Evolutionary conservation across 2,888 invertebrate species (phyloP), one percentile per base, ranked within the genome.

Genomic region (Phengaris arion): DNA sequence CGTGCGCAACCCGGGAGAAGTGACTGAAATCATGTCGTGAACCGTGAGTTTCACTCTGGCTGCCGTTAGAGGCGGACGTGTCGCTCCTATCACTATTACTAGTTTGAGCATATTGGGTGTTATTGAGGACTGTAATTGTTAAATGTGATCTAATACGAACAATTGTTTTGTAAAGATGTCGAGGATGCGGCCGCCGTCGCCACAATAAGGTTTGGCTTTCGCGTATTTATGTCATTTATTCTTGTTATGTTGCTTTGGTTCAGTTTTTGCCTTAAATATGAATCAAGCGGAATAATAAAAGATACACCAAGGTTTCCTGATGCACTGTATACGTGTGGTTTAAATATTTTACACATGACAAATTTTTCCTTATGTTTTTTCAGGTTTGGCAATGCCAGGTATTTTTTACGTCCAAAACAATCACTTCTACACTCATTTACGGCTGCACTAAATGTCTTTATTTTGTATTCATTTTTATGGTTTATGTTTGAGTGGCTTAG

Each of bases 171-270:
- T 70, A 70, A 51, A 70, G 70, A 70, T 70, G 70, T 22, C 70
- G 52, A 52, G 70, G 70, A 70, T 70, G 70, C 70, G 22, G 70
- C n/a, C n/a, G 70, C 51, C 6, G 52, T 51, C 48, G 51, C 52
- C 70, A 70, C 70, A 70, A 70, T 70, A 70, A 70, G 70, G 70
- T 70, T 70, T 70, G 70, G 70, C 70, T 70, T 70, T 15, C 70
- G 70, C 70, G 51, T 51, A n/a, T 70, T 51, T 22, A 15, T 69
- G n/a, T 69, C 1, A 51, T 59, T 59, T 59, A 15, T 51, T 70
- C 15, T 52, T 70, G 70, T 48, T 69, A 48, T 70, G 70, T 70
- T 70, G 70, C 70, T 70, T 51, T 12, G 68, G 68, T 70, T 51
- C 15, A 22, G 22, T 51, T 51, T 68, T 52, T 12, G 70, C 52